Conservation (phyloP, 1,140 invertebrate species). For the Anastatus disparis region DNA sequence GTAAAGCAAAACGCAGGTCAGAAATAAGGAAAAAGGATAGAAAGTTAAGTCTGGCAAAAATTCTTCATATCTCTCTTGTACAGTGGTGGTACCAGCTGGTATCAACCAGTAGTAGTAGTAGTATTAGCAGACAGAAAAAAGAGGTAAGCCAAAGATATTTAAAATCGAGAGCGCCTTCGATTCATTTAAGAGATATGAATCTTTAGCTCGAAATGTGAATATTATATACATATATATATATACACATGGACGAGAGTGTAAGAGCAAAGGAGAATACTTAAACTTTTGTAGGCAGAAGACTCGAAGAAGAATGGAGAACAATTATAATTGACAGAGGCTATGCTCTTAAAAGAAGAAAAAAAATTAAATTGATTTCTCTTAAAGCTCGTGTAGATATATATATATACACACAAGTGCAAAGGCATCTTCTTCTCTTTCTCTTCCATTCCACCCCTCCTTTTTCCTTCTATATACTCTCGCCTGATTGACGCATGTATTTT, state of each 20-base stretch:
- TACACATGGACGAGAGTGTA: not conserved
- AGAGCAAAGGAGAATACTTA: not conserved
- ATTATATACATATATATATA: slow-evolving; percentile 18
- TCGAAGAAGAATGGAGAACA: slow-evolving; percentile 16
- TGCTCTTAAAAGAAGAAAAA: no score
- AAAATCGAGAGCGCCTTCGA: slow-evolving; percentile 49
- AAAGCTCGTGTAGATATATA: slow-evolving; percentile 10
- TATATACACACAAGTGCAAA: no score
- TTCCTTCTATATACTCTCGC: no score
- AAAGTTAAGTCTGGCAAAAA: no score
- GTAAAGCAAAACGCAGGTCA: no score
- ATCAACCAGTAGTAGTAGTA: no score
- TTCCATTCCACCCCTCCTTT: no score
- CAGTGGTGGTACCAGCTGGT: no score
- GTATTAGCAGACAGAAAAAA: slow-evolving; percentile 28
- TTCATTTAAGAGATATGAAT: slow-evolving; percentile 38
- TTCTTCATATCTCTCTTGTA: no score
- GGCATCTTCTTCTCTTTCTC: no score
- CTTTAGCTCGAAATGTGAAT: slow-evolving; percentile 37
- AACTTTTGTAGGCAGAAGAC: not conserved
- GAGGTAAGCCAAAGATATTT: slow-evolving; percentile 45
- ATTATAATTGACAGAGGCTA: slow-evolving; percentile 35
- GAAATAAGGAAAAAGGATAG: no score
- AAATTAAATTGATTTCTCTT: slow-evolving; percentile 32
- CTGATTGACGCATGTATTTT: slow-evolving; percentile 29